phyloP scores from a whole-genome alignment of 2,888 invertebrate species.

The Ariolimax columbianus region DNA sequence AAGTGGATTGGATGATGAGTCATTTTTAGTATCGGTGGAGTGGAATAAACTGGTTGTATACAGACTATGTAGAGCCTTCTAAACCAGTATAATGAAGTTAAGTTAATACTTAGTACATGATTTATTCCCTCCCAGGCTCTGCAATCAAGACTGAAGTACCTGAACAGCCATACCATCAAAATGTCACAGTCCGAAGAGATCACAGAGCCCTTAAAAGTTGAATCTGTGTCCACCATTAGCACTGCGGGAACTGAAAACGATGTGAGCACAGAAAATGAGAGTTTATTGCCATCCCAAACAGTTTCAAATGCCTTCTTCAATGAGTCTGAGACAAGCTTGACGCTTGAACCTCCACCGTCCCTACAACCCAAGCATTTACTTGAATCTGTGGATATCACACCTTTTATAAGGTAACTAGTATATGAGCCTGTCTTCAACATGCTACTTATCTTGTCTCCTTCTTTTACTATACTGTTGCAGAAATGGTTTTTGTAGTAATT shows the following conservation, averaged over 20 bases:
- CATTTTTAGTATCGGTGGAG: too few species aligned
- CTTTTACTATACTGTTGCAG: too few species aligned
- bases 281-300: constrained; percentile 46
- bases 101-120: too few species aligned
- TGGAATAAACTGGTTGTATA: too few species aligned
- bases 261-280: neutral
- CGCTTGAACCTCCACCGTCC: constrained; percentile 73
- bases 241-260: neutral
- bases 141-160: constrained; percentile 76
- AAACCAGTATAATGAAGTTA: too few species aligned
- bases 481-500: too few species aligned
- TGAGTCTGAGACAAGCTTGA: constrained; percentile 68
- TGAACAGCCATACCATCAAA: constrained; percentile 75
- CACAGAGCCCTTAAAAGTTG: constrained; percentile 16
- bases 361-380: constrained; percentile 74
- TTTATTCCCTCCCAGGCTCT: constrained; percentile 64
- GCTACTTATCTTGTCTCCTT: too few species aligned
- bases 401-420: constrained; percentile 71
- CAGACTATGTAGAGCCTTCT: too few species aligned
- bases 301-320: constrained; percentile 64
- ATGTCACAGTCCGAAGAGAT: constrained; percentile 53
- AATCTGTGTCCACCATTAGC: constrained; percentile 17
- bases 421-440: too few species aligned
- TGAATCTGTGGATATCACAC: constrained; percentile 74
- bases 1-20: too few species aligned